These are phyloP conservation scores for Tachyglossus aculeatus DNA, from an alignment of 2,797 vertebrate species.

Conservation along the genomic window DNA sequence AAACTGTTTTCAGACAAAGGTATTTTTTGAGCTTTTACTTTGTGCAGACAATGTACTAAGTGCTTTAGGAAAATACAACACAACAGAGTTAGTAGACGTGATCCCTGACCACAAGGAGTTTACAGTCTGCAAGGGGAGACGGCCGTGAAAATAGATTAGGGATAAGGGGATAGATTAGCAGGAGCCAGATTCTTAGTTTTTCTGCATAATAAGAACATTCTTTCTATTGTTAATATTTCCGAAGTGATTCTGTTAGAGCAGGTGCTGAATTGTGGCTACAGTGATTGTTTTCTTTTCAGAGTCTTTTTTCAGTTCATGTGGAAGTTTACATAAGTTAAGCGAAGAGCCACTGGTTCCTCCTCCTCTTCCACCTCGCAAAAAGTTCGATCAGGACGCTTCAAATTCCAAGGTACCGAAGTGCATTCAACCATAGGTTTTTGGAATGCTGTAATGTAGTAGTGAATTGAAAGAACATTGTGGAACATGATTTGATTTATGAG, in stretches of 20 bases:
- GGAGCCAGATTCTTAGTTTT: no score
- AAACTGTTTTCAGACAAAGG: no score
- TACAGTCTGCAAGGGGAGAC: neutral
- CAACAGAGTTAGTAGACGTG: no score
- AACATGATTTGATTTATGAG: no score
- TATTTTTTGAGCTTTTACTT: no score
- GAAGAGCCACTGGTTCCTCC: slow-evolving; percentile 90
- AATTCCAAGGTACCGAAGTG: slow-evolving; percentile 80
- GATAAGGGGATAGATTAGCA: no score
- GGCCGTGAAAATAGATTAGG: neutral
- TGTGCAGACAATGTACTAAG: no score
- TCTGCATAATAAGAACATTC: no score
- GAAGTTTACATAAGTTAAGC: slow-evolving; percentile 88
- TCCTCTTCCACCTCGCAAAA: slow-evolving; percentile 92
- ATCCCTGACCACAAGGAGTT: neutral
- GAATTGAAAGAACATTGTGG: no score
- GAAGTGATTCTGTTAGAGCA: neutral
- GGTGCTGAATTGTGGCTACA: slow-evolving; percentile 15
- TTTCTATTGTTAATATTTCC: neutral
- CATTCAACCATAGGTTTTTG: no score
- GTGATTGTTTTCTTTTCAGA: slow-evolving; percentile 71
- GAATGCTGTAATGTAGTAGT: no score
- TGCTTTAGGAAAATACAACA: no score
- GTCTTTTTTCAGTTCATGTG: slow-evolving; percentile 88
- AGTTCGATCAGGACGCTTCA: slow-evolving; percentile 82